phyloP scores from a whole-genome alignment of 2,797 vertebrate genomes.

The Pyrocephalus nanus region DNA sequence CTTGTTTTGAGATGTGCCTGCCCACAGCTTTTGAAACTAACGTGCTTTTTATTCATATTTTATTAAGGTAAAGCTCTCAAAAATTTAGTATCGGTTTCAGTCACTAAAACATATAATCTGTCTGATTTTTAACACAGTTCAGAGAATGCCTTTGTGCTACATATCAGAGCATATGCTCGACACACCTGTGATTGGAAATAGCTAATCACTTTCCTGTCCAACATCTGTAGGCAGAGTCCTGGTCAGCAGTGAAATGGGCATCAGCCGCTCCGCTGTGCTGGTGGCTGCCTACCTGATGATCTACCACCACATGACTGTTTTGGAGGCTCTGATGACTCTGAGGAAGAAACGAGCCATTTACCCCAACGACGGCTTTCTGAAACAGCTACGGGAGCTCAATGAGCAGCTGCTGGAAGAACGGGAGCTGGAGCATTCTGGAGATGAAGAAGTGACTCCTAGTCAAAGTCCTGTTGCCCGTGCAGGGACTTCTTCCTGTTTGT shows the following conservation, averaged over 20 bases:
- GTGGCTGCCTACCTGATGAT: conserved; percentile 97
- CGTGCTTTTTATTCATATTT: not conserved
- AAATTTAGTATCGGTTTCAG: not conserved
- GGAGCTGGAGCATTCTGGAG: conserved; percentile 72
- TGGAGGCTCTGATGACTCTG: conserved; percentile 89
- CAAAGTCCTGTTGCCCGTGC: conserved; percentile 82
- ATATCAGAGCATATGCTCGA: not conserved
- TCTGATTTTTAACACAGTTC: not conserved
- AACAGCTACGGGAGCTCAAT: conserved; percentile 91
- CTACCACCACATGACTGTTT: conserved; percentile 92
- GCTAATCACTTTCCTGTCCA: conserved; percentile 2
- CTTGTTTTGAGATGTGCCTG: not conserved
- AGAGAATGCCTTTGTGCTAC: not conserved
- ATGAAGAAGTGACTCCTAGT: conserved; percentile 78
- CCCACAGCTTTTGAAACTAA: not conserved
- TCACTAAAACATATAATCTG: not conserved
- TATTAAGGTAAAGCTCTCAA: not conserved
- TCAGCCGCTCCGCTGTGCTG: conserved; percentile 89
- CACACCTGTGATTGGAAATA: not conserved
- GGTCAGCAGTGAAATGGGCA: conserved; percentile 96
- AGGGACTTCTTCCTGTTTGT: conserved; percentile 68
- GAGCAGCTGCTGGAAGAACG: conserved; percentile 91
- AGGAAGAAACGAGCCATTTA: conserved; percentile 89
- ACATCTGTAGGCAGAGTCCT: conserved; percentile 87
- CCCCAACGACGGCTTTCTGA: conserved; percentile 94